Percentiles rank a stretch among this genome's conserved stretches.
Evolutionary conservation across 1,140 invertebrate genomes (phyloP).

Genomic region (Bathynomus jamesi): DNA sequence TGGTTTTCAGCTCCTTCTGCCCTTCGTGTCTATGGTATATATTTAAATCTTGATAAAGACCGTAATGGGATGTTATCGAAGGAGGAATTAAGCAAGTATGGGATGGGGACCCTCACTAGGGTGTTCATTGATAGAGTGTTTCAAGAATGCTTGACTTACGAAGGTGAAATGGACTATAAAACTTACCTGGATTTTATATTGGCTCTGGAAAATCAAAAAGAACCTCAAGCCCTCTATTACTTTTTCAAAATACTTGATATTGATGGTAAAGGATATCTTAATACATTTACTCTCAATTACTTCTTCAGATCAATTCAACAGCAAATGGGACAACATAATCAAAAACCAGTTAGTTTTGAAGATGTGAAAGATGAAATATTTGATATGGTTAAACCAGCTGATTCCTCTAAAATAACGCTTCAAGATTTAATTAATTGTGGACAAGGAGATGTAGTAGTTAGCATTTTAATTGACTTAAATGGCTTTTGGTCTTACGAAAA

Average conservation of each 20-base stretch:
- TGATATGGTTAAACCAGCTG: conserved; percentile 88
- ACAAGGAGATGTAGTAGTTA: conserved; percentile 86
- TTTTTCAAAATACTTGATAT: conserved; percentile 89
- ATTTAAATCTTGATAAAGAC: conserved; percentile 86
- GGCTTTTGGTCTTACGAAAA: conserved; percentile 96
- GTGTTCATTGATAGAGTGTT: conserved; percentile 89
- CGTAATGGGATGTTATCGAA: conserved; percentile 93
- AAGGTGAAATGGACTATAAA: conserved; percentile 97
- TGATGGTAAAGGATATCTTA: conserved; percentile 74
- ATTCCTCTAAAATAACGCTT: conserved; percentile 77
- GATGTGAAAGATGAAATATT: conserved; percentile 97
- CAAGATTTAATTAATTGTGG: conserved; percentile 70
- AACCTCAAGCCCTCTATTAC: conserved; percentile 84
- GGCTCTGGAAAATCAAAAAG: conserved; percentile 83
- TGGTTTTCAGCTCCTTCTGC: conserved; percentile 92
- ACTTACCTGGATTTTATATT: conserved; percentile 91
- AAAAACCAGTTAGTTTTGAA: conserved; percentile 79
- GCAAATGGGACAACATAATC: conserved; percentile 72
- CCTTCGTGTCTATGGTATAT: conserved; percentile 82
- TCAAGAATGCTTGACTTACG: conserved; percentile 89
- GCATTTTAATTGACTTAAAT: conserved; percentile 90
- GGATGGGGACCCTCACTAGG: conserved; percentile 80
- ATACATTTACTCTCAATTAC: conserved; percentile 83
- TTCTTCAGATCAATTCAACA: conserved; percentile 88
- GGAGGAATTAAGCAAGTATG: conserved; percentile 77